Conservation (phyloP, 2,113 vertebrate genomes). For the Rattus norvegicus region DNA sequence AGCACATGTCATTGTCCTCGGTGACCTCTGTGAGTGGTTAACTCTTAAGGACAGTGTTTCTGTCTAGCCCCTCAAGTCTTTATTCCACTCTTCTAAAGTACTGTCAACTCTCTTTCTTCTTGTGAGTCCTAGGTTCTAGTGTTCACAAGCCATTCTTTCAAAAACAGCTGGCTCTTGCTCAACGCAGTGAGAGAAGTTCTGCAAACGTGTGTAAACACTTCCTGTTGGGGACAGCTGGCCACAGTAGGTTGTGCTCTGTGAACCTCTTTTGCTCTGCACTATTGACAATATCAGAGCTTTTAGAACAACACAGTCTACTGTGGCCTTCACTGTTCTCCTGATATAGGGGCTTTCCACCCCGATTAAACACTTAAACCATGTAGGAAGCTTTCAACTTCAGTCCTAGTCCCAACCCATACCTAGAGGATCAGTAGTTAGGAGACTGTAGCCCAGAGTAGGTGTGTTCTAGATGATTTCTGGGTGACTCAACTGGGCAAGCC, state of each 20-base stretch:
- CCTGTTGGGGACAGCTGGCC: constrained; percentile 56
- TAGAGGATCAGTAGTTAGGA: background rate
- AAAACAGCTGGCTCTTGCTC: constrained; percentile 54
- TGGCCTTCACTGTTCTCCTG: background rate
- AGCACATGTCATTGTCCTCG: rapidly evolving
- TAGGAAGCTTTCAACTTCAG: background rate
- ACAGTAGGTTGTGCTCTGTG: background rate
- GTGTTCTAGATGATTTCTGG: background rate
- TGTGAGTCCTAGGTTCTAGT: constrained; percentile 31
- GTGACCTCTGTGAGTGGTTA: background rate
- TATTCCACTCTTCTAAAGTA: background rate
- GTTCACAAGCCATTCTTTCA: constrained; percentile 40
- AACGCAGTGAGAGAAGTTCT: constrained; percentile 56
- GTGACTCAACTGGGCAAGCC: background rate
- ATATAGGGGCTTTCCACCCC: background rate
- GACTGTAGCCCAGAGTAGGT: background rate
- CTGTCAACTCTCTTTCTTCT: background rate
- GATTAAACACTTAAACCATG: too few species aligned
- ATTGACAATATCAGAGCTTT: background rate
- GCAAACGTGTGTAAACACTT: constrained; percentile 52
- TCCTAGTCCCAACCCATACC: background rate
- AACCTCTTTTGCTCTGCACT: background rate
- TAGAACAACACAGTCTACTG: background rate
- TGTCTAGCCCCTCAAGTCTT: background rate
- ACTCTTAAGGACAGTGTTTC: background rate